Evolutionary conservation across 2,797 vertebrate genomes (phyloP), one percentile per base, ranked within the genome.

Genomic region (Percopsis omiscomaycus): DNA sequence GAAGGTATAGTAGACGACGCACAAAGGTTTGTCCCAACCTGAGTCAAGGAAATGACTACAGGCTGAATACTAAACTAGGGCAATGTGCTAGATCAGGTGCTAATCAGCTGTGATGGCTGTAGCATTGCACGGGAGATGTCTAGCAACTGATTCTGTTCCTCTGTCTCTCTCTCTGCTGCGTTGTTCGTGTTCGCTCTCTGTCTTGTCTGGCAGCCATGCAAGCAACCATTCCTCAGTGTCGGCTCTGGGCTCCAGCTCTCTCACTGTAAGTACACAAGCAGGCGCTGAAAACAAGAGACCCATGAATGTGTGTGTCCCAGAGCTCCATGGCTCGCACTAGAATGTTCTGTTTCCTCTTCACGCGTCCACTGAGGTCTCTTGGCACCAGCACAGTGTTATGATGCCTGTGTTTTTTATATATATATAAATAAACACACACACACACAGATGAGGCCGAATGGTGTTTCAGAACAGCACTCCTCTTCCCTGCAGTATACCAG

Each of bases 201-300:
- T 85, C 50, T 87, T 86, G 69, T 84, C 87, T 58, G 64, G 42
- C 78, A 94, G 81, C 81, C 95, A 96, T 78, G 94, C 92, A 80
- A 96, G 85, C 92, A 94, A 83, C 83, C 94, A 95, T 73, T 93
- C 95, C 65, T 92, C 96, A 72, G 89, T 89, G 29, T 94, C 94
- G 60, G 92, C 91, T 30, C 89, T 94, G 58, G 91, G 93, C 67
- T 90, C 95, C 61, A 87, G 85, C 70, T 85, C 93, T 53, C 92
- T 94, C 68, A 84, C 93, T 50, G 97, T 98, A 88, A 96, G 96
- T 94, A 57, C 5, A 46, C 0, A 32, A 15, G 47, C 13, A 46
- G 14, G 9, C 22, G 22, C 22, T 22, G 1, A 22, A 22, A 22
- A 22, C 22, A 22, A 22, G 22, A 22, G 22, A 22, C 22, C 22